Evolutionary conservation across 2,797 vertebrate genomes (phyloP).

Genomic region (Hipposideros larvatus): DNA sequence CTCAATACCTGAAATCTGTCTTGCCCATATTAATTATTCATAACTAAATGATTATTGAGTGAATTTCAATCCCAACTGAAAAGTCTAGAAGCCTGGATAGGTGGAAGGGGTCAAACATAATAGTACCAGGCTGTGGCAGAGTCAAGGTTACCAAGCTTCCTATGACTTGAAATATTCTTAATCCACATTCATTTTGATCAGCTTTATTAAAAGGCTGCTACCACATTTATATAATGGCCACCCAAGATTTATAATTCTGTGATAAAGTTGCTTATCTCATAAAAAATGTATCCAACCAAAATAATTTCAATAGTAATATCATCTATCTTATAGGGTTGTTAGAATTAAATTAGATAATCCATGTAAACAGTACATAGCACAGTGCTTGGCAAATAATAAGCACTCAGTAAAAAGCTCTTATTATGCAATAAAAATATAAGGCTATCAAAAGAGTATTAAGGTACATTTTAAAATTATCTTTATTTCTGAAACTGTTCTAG

Average conservation of each 20-base stretch:
- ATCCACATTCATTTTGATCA: background rate
- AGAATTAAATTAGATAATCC: constrained; percentile 15
- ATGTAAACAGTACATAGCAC: background rate
- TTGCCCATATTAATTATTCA: background rate
- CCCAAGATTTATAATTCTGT: background rate
- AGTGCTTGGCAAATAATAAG: background rate
- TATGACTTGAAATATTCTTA: background rate
- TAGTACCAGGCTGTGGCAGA: background rate
- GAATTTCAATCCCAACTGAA: background rate
- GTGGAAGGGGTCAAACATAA: background rate
- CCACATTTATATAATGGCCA: background rate
- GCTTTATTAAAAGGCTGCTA: background rate
- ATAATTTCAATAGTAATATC: background rate
- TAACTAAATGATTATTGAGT: background rate
- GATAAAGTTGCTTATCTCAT: background rate
- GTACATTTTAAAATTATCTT: background rate
- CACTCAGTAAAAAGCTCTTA: background rate
- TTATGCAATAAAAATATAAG: background rate
- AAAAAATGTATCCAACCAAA: background rate
- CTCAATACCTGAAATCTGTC: background rate
- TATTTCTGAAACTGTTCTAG: background rate
- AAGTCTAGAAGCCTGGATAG: background rate
- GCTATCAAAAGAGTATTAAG: background rate
- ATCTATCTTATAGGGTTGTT: background rate
- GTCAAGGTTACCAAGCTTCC: background rate